Evolutionary conservation across 1,140 invertebrate species (phyloP).

Genomic region (Aphaenogaster floridana): DNA sequence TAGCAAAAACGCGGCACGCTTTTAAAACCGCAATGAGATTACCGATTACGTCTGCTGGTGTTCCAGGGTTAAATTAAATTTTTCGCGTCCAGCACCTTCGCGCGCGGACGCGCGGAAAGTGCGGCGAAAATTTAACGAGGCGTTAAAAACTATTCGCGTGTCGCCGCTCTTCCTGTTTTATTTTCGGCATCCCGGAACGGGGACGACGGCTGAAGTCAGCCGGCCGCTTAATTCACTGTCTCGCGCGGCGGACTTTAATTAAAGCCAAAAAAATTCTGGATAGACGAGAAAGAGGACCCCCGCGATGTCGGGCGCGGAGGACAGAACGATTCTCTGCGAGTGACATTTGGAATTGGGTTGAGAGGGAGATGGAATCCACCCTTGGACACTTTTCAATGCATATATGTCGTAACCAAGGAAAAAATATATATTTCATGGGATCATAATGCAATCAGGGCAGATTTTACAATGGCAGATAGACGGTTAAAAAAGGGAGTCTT

Average conservation of each 20-base stretch:
- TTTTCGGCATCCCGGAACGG: constrained; percentile 35
- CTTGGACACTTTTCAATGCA: constrained; percentile 54
- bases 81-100: constrained; percentile 53
- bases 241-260: constrained; percentile 70
- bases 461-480: background rate
- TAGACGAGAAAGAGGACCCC: constrained; percentile 44
- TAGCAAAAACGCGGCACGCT: background rate
- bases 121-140: constrained; percentile 61
- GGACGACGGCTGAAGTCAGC: constrained; percentile 49
- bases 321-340: constrained; percentile 69
- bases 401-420: constrained; percentile 19
- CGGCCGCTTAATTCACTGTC: constrained; percentile 61
- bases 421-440: background rate
- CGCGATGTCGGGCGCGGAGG: constrained; percentile 28
- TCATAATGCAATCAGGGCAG: background rate
- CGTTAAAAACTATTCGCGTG: constrained; percentile 64
- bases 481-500: background rate
- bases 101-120: constrained; percentile 52
- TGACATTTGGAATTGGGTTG: constrained; percentile 66
- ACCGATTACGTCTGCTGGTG: constrained; percentile 42
- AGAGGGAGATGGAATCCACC: constrained; percentile 16
- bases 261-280: constrained; percentile 69
- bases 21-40: constrained; percentile 43
- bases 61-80: constrained; percentile 61
- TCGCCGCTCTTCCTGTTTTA: constrained; percentile 44